Base-by-base conservation (phyloP, 2,888 invertebrate species). In the Antitype chi region DNA sequence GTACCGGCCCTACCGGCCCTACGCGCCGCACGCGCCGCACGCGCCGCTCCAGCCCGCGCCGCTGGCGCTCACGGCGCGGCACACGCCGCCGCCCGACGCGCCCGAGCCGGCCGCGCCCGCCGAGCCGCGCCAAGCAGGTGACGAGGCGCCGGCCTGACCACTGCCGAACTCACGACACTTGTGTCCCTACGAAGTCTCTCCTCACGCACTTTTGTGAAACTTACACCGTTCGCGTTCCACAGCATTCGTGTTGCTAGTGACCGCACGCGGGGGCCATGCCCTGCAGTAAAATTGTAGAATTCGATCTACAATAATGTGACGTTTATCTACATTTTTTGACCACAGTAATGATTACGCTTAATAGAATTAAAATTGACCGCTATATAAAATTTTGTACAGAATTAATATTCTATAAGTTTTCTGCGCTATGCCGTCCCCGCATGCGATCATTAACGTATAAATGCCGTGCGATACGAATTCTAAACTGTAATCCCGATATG, bases 1-100 rank as follows among this genome's bases (percentile, higher is more conserved):
- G 87, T 95, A 91, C 94, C 89, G 93, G 80, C 90, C 95, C 86
- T 93, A 95, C 93, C 91, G 97, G 47, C 90, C 92, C 82, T 91
- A 64, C 76, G 62, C 76, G 55, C 76, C 70, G 80, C 84, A 74
- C 64, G 62, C 80, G 73, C 78, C 85, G 49, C 78, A 76, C 52
- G n/a, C n/a, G n/a, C n/a, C n/a, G n/a, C n/a, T n/a, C n/a, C n/a
- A n/a, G n/a, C 62, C 84, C 38, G 60, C 90, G 90, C 92, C 91
- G 92, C 74, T 53, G 38, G 76, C 32, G 2, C 47, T 49, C 66
- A 87, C 91, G 82, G 87, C 52, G 43, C 57, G 9, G 55, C 72
- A 17, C 70, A 66, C 17, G 32, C 52, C 92, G 32, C 17, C 60
- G 63, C 78, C 87, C 32, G 84, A 91, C 70, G 60, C 62, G 17